A percentile compares a stretch with the other conserved stretches of the same genome.
These are phyloP conservation scores for Alligator mississippiensis DNA, from an alignment of 2,113 vertebrate genomes.

Conservation along the genomic window DNA sequence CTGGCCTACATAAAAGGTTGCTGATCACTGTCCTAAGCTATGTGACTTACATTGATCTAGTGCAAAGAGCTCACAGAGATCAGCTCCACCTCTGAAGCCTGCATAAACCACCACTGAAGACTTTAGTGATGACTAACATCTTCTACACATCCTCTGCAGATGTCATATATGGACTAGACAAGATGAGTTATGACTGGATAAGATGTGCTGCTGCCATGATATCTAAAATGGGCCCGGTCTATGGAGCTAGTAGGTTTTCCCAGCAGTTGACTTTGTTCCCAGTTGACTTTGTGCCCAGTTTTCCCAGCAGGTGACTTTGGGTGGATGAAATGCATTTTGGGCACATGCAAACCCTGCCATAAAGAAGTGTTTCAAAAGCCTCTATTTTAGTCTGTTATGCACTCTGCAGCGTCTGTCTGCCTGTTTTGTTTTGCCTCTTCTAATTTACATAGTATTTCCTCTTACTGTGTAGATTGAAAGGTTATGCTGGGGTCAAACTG, in stretches of 20 bases:
- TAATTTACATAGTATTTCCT: constrained; percentile 71
- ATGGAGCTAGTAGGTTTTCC: background rate
- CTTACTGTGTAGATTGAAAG: constrained; percentile 40
- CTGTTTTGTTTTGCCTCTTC: constrained; percentile 47
- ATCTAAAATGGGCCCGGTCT: background rate
- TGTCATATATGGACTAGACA: too few species aligned
- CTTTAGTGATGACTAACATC: fast-evolving
- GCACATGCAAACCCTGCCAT: background rate
- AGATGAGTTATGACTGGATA: too few species aligned
- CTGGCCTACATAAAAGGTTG: background rate
- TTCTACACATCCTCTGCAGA: background rate
- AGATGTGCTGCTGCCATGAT: background rate
- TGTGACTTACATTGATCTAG: background rate
- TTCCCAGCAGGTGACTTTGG: background rate
- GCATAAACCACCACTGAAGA: background rate
- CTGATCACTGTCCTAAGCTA: too few species aligned
- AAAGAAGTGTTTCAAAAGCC: background rate
- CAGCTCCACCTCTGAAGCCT: background rate
- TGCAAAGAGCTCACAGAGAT: background rate
- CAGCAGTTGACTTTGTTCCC: background rate
- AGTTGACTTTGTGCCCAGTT: background rate
- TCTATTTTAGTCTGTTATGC: background rate
- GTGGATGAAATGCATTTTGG: background rate
- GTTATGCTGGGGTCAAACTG: constrained; percentile 46
- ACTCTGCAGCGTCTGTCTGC: constrained; percentile 15